Evolutionary conservation across 2,113 vertebrate species (phyloP).

Genomic region (Ranitomeya variabilis): DNA sequence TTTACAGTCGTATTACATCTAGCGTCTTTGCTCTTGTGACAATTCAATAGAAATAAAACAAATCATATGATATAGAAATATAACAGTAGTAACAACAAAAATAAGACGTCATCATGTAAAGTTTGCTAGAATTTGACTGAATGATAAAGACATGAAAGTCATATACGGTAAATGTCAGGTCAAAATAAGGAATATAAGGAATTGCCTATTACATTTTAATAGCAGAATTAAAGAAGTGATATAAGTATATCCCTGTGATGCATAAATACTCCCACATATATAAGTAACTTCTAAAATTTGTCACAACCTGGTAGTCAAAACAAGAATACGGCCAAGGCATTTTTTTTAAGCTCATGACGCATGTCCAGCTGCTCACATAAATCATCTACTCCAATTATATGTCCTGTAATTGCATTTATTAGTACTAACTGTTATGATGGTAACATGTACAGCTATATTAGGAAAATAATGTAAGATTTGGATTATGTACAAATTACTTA

Average conservation of each 20-base stretch:
- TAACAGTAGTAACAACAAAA: too few species aligned
- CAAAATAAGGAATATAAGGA: background rate
- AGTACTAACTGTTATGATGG: background rate
- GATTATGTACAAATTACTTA: conserved; percentile 7
- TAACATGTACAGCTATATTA: background rate
- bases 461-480: background rate
- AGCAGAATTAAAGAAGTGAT: background rate
- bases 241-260: background rate
- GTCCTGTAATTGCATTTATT: background rate
- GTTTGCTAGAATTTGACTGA: too few species aligned
- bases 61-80: too few species aligned
- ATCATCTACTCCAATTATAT: background rate
- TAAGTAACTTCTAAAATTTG: background rate
- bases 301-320: background rate
- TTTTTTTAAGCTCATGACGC: background rate
- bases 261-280: too few species aligned
- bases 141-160: too few species aligned
- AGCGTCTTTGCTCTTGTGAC: too few species aligned
- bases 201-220: background rate
- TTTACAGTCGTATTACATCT: too few species aligned
- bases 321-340: background rate
- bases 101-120: too few species aligned
- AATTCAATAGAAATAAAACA: too few species aligned
- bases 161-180: background rate
- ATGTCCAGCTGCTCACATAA: conserved; percentile 11